Base-by-base conservation (phyloP, 2,888 invertebrate genomes). In the Tetropium fuscum region DNA sequence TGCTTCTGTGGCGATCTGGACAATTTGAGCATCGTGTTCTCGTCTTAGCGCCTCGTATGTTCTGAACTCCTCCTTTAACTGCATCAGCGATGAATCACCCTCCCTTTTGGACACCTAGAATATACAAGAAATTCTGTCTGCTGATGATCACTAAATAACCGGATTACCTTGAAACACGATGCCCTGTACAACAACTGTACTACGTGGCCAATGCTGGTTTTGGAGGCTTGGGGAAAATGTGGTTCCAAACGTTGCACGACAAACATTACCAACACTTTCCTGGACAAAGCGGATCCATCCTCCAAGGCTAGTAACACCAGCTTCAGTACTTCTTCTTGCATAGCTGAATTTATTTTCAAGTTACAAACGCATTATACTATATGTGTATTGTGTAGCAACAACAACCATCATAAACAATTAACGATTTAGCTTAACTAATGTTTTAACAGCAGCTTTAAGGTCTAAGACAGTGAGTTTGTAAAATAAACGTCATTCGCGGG, bases 151-250 rank as follows among this genome's bases (percentile, higher is more conserved):
- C 11, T 5, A 10, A 11, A 10, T 13, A 36, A 36, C 41, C n/a
- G 7, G 54, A 13, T 80, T 80, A 94, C 97, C 87, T 97, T 97
- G 83, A 99, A 99, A 83, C 98, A 98, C 63, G 97, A 97, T 44
- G 98, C 98, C 72, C 98, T 88, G 81, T 99, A 99, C 18, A 99
- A 86, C 48, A 99, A 87, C 82, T 99, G 99, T 53, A 99, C 98
- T 38, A 99, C 98, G 83, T 99, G 98, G 7, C 98, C 98, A 79
- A 99, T 98, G 79, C 97, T 97, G 20, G 98, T 99, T 85, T 99
- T 99, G 13, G 98, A 97, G 57, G 98, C 97, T 84, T 95, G 95
- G 1, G 95, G 93, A 81, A 94, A 95, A 81, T 97, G 96, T 40
- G 97, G 95, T 81, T 96, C 94, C 70, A 99, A 84, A 76, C 96